Base-by-base conservation (phyloP, 2,797 vertebrate species). In the Parauchenoglanis ngamensis region DNA sequence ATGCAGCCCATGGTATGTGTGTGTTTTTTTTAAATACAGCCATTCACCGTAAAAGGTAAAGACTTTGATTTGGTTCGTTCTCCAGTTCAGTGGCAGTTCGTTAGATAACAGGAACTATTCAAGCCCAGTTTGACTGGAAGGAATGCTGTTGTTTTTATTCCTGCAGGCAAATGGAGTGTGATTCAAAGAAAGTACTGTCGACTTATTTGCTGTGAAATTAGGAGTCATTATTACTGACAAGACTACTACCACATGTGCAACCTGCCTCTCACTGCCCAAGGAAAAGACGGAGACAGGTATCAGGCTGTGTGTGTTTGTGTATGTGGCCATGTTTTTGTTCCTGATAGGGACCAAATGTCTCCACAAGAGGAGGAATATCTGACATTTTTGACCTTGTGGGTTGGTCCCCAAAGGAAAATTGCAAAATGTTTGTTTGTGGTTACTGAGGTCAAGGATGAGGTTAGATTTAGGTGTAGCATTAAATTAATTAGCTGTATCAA, bases 151-250 rank as follows among this genome's bases (percentile, higher is more conserved):
- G 86, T 92, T 88, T 90, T 92, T 91, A 68, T 78, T 77, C 92
- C 86, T 85, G 87, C 86, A 90, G 65, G 61, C 88, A 92, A 94
- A 93, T 91, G 89, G 87, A 90, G 91, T 89, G 87, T 85, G 91
- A 94, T 93, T 94, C 91, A 94, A 94, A 94, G 93, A 90, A 91
- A 93, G 90, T 90, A 56, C 90, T 92, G 93, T 94, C 91, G 89
- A 87, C 90, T 94, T 92, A 93, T 95, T 94, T 93, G 90, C 93
- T 94, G 79, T 94, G 92, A 95, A 94, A 95, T 95, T 93, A 95
- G 92, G 87, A 81, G 92, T 92, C 92, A 93, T 95, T 95, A 95
- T 80, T 76, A 87, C 88, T 75, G 6, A 44, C 52, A 46, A 89
- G 93, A 95, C 90, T 63, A 89, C 87, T 95, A 94, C 94, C 94